phyloP scores from a whole-genome alignment of 92 coral and sea anemone genomes.

The Zoanthus gigantus region DNA sequence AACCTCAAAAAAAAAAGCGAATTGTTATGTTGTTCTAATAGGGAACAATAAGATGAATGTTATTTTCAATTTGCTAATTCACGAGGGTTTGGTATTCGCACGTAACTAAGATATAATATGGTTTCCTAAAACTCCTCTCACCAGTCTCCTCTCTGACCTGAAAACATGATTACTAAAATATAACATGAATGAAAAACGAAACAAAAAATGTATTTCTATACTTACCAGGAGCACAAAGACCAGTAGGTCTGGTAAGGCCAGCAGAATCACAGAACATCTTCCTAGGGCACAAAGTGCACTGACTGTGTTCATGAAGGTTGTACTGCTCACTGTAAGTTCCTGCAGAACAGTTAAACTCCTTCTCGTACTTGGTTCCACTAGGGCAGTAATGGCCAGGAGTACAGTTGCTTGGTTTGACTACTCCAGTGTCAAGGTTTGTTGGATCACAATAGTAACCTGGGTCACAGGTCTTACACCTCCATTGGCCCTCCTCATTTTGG shows the following conservation, averaged over 20 bases:
- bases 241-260: slow-evolving; percentile 81
- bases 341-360: slow-evolving; percentile 85
- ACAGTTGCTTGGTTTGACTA: slow-evolving; percentile 84
- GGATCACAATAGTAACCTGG: slow-evolving; percentile 93
- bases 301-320: slow-evolving; percentile 61
- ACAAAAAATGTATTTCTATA: background rate
- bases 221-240: slow-evolving; percentile 83
- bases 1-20: too few species aligned
- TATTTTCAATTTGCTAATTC: too few species aligned
- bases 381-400: slow-evolving; percentile 98
- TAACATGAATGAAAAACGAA: background rate
- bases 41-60: too few species aligned
- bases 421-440: slow-evolving; percentile 72
- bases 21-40: too few species aligned
- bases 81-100: too few species aligned
- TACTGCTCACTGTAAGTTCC: slow-evolving; percentile 91
- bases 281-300: slow-evolving; percentile 83
- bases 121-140: too few species aligned
- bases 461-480: slow-evolving; percentile 78
- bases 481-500: slow-evolving; percentile 90
- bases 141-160: too few species aligned
- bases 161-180: too few species aligned
- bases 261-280: slow-evolving; percentile 85
- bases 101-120: too few species aligned
- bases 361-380: slow-evolving; percentile 81